Evolutionary conservation across 2,888 invertebrate species (phyloP).

Genomic region (Abscondita cerata): DNA sequence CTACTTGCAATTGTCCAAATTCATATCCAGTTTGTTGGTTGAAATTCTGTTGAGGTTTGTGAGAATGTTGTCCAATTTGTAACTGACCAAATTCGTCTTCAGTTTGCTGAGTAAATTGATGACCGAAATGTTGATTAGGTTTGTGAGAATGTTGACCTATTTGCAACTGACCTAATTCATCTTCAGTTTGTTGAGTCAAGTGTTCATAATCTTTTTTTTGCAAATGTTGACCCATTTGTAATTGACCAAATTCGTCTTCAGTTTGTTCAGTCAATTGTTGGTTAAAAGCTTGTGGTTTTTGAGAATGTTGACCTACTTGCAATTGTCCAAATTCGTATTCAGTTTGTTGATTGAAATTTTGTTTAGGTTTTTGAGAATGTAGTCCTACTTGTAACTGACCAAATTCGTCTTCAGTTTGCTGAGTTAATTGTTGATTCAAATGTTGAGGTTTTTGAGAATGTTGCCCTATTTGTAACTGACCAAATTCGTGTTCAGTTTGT

Average conservation of each 20-base stretch:
- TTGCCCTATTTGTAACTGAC: constrained; percentile 21
- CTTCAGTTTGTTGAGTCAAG: constrained; percentile 35
- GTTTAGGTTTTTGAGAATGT: constrained; percentile 44
- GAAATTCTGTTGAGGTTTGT: constrained; percentile 14
- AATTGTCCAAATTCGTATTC: constrained; percentile 25
- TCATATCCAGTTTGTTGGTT: constrained; percentile 38
- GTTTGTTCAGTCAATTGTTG: constrained; percentile 42
- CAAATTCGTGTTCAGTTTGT: constrained; percentile 19
- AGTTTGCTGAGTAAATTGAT: constrained; percentile 34
- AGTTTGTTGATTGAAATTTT: constrained; percentile 35
- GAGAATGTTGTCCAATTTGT: constrained; percentile 5
- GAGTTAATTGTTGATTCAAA: constrained; percentile 37
- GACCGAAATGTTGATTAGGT: neutral
- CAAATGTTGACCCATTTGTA: neutral
- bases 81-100: constrained; percentile 12
- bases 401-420: constrained; percentile 21
- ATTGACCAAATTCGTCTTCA: neutral
- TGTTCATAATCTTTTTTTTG: constrained; percentile 23
- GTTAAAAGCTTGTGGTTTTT: neutral
- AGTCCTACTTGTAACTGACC: constrained; percentile 22
- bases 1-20: neutral
- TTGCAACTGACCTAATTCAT: constrained; percentile 12
- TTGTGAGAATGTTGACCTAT: neutral
- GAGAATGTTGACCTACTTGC: constrained; percentile 10
- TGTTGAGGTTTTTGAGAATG: constrained; percentile 8